phyloP scores from a whole-genome alignment of 2,113 vertebrate species.

The Boulengerochromis microlepis region DNA sequence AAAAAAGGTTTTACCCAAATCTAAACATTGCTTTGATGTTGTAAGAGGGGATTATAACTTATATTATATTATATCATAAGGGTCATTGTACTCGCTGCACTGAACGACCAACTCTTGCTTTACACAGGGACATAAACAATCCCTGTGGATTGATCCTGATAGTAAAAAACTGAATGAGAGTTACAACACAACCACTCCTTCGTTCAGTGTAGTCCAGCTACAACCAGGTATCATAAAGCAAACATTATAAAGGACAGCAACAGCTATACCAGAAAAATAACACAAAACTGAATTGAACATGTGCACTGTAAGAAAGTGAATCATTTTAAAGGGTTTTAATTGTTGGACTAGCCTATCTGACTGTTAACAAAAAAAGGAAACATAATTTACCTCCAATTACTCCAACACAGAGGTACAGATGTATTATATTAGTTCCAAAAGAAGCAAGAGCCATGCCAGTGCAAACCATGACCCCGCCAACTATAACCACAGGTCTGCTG shows the following conservation, averaged over 20 bases:
- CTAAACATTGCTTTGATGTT: not conserved
- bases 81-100: not conserved
- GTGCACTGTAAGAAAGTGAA: not conserved
- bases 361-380: not conserved
- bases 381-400: conserved; percentile 73
- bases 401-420: conserved; percentile 79
- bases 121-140: not conserved
- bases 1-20: not conserved
- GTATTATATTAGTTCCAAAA: conserved; percentile 76
- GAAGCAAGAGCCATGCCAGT: conserved; percentile 71
- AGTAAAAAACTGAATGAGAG: not conserved
- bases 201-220: not conserved
- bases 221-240: not conserved
- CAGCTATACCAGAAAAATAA: not conserved
- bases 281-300: not conserved
- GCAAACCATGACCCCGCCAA: conserved; percentile 72
- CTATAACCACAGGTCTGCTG: conserved; percentile 79
- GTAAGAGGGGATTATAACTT: not conserved
- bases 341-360: not conserved
- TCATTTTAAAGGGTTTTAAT: not conserved
- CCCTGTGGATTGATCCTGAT: not conserved
- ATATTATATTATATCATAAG: not conserved
- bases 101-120: not conserved
- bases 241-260: not conserved
- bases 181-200: not conserved